A percentile compares a stretch with the other conserved stretches of the same genome.
These are phyloP conservation scores for Oceanodroma tethys DNA, from an alignment of 2,113 vertebrate genomes.

Conservation along the genomic window DNA sequence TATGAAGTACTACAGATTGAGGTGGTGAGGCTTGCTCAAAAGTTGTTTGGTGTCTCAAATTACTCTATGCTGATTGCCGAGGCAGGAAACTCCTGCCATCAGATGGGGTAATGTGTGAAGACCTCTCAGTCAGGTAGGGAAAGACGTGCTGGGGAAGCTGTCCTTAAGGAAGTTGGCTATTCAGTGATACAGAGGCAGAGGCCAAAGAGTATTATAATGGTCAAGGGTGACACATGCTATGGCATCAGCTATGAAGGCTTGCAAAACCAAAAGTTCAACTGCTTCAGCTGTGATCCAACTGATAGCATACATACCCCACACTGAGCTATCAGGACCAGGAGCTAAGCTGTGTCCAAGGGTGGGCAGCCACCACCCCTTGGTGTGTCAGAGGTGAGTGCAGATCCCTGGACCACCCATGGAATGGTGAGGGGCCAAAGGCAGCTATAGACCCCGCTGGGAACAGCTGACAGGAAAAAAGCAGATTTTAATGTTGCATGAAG, in stretches of 20 bases:
- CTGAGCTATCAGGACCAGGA: not conserved
- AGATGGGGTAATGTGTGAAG: not conserved
- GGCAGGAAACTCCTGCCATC: not conserved
- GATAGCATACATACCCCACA: not conserved
- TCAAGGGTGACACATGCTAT: not conserved
- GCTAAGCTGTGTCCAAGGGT: not conserved
- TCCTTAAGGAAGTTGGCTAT: not conserved
- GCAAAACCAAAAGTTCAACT: not conserved
- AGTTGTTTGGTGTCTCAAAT: not conserved
- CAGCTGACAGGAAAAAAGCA: not conserved
- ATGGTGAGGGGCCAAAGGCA: not conserved
- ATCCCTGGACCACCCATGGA: not conserved
- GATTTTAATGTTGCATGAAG: not conserved
- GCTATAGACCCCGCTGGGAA: not conserved
- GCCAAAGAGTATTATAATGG: not conserved
- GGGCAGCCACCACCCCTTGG: not conserved
- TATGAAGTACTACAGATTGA: not conserved
- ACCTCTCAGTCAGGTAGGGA: not conserved
- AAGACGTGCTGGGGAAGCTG: not conserved
- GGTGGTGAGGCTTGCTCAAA: not conserved
- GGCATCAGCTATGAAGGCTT: not conserved
- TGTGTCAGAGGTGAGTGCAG: not conserved
- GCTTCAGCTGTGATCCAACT: not conserved
- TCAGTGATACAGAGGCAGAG: not conserved
- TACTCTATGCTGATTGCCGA: not conserved